Evolutionary conservation across 2,888 invertebrate species (phyloP), one percentile per base, ranked within the genome.

Genomic region (Nemurella pictetii): DNA sequence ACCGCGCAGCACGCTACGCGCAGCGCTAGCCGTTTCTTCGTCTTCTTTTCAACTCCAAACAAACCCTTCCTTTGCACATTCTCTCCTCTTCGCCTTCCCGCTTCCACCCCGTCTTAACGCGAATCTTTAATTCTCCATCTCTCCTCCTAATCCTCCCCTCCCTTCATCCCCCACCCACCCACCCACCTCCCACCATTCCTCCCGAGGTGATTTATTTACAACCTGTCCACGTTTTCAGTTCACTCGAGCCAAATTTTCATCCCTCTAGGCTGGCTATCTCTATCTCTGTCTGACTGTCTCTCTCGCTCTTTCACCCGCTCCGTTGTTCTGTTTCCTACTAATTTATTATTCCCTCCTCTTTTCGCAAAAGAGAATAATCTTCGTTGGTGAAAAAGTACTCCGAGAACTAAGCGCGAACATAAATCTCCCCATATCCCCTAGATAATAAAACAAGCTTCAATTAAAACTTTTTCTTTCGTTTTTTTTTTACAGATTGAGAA

Each of bases 31-130:
- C 82, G 82, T 82, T 82, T 82, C 82, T 82, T 82, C 82, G 72
- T 82, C 82, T 82, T 82, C 82, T 82, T 82, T 82, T 29, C 25
- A 82, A 82, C 82, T 75, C 26, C 26, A 9, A 27, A 27, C 75
- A 75, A 26, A 27, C 75, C 75, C 75, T 81, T 35, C 80, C 80
- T 27, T 28, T 28, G 26, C 28, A 26, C 27, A 78, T n/a, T 29
- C 78, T 30, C 78, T 82, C 82, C 82, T 30, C 28, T 25, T 35
- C 55, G 81, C 75, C 75, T 12, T 75, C 80, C 29, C 25, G 35
- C 30, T 83, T 75, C 83, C 27, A 85, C 81, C 81, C 85, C 83
- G 83, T 83, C 73, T 77, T 77, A 74, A 77, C 77, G 28, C 73
- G 35, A 75, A 82, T 85, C 77, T 85, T 82, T 85, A 81, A 82